Percentiles rank a stretch among this genome's conserved stretches.
phyloP scores from a whole-genome alignment of 1,140 invertebrate genomes.

The Plectrocnemia conspersa region DNA sequence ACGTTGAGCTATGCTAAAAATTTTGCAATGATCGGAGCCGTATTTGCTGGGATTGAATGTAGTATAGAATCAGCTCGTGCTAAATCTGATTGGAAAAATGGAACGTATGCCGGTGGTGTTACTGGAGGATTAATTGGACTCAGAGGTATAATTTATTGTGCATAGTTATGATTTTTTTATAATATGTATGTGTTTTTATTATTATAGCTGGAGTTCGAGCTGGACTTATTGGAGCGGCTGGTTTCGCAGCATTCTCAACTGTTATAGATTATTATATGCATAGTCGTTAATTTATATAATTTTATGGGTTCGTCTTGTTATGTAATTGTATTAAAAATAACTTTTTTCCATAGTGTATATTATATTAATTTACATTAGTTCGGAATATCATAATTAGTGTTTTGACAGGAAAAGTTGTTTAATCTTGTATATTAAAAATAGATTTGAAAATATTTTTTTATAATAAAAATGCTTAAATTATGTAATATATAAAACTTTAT shows the following conservation, averaged over 20 bases:
- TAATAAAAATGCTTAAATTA: constrained; percentile 2
- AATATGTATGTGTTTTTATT: constrained; percentile 36
- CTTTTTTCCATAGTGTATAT: too few species aligned
- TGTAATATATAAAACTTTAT: background rate
- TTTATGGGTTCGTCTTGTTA: background rate
- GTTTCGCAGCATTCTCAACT: constrained; percentile 94
- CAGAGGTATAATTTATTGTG: constrained; percentile 68
- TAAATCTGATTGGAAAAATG: constrained; percentile 94
- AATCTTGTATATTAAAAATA: background rate
- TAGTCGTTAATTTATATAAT: constrained; percentile 19
- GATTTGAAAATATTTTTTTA: background rate
- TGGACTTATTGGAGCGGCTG: constrained; percentile 83
- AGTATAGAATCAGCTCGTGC: constrained; percentile 87
- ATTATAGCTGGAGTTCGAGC: constrained; percentile 88
- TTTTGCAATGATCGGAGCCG: constrained; percentile 89
- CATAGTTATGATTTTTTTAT: constrained; percentile 15
- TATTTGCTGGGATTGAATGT: constrained; percentile 93
- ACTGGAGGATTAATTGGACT: constrained; percentile 94
- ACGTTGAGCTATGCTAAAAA: constrained; percentile 94
- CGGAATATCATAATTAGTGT: too few species aligned
- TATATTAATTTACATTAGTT: too few species aligned
- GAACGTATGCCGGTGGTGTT: constrained; percentile 87
- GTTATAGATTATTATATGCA: constrained; percentile 92
- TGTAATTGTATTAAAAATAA: too few species aligned
- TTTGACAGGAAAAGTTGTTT: too few species aligned